Evolutionary conservation across 2,888 invertebrate genomes (phyloP).

Genomic region (Eucriotettix oculatus): DNA sequence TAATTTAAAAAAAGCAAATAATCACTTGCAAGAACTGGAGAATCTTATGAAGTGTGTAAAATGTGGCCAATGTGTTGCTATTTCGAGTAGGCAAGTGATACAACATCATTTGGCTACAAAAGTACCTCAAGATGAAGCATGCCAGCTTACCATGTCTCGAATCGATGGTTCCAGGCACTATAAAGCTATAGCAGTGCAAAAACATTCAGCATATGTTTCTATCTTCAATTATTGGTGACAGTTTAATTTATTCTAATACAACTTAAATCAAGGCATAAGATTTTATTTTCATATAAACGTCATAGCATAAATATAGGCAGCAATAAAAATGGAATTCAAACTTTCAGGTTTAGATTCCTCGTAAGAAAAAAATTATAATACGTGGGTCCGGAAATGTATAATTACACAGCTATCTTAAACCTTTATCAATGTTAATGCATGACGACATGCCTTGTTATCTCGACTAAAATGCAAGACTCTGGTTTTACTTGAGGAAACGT

Average conservation of each 20-base stretch:
- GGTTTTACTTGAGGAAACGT: too few relatives aligned
- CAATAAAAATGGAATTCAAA: too few relatives aligned
- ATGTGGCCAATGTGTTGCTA: conserved; percentile 16
- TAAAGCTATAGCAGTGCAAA: conserved; percentile 13
- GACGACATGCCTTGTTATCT: too few relatives aligned
- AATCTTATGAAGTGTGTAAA: conserved; percentile 16
- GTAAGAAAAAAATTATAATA: too few relatives aligned
- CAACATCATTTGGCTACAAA: conserved; percentile 13
- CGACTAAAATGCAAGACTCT: too few relatives aligned
- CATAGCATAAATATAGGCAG: too few relatives aligned
- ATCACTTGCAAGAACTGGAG: conserved; percentile 11
- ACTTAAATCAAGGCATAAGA: too few relatives aligned
- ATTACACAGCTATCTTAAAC: too few relatives aligned
- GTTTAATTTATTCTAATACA: neutral
- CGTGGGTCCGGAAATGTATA: too few relatives aligned
- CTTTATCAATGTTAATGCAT: too few relatives aligned
- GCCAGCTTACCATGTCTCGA: conserved; percentile 9
- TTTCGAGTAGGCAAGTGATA: conserved; percentile 15
- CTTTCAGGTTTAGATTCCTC: too few relatives aligned
- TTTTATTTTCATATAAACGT: too few relatives aligned
- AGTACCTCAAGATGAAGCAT: conserved; percentile 8
- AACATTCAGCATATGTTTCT: conserved; percentile 14
- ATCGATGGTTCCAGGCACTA: conserved; percentile 10
- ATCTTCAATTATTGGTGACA: conserved; percentile 17
- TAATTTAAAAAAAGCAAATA: conserved; percentile 2